phyloP scores from a whole-genome alignment of 1,140 invertebrate genomes.

The Neuroterus valhalla region DNA sequence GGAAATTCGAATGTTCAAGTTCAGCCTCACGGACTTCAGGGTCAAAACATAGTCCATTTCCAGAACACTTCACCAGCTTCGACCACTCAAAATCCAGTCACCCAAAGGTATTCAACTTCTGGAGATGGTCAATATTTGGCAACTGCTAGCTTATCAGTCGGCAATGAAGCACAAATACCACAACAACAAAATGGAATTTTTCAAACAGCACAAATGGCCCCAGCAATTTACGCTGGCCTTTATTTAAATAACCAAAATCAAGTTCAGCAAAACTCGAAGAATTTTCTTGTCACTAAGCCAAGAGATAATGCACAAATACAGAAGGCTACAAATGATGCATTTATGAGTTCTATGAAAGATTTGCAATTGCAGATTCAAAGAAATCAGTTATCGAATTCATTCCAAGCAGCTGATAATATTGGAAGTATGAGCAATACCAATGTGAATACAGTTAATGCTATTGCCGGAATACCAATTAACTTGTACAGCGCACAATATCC shows the following conservation, averaged over 20 bases:
- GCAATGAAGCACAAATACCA: conserved; percentile 40
- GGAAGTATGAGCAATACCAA: conserved; percentile 61
- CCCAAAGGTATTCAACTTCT: neutral
- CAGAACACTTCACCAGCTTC: conserved; percentile 19
- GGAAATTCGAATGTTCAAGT: conserved; percentile 52
- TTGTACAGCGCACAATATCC: conserved; percentile 64
- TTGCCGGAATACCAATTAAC: conserved; percentile 38
- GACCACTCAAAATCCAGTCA: neutral
- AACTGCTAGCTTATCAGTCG: conserved; percentile 56
- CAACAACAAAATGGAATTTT: conserved; percentile 50
- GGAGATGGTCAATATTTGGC: conserved; percentile 50
- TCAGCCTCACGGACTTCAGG: conserved; percentile 56
- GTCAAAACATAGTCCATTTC: conserved; percentile 49
- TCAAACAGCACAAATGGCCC: conserved; percentile 61
- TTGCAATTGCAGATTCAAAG: conserved; percentile 59
- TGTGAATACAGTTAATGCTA: conserved; percentile 51
- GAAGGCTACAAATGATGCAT: conserved; percentile 57
- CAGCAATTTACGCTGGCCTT: conserved; percentile 54
- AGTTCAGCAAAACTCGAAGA: conserved; percentile 40
- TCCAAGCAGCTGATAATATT: conserved; percentile 55
- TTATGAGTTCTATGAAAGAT: conserved; percentile 62
- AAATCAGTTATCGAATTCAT: conserved; percentile 45
- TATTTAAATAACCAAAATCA: conserved; percentile 53
- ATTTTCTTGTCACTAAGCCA: conserved; percentile 39
- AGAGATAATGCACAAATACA: conserved; percentile 55